A percentile compares a stretch with the other conserved stretches of the same genome.
Conservation (phyloP, 2,797 vertebrate species). For the Neosilurus mollespiculum region DNA sequence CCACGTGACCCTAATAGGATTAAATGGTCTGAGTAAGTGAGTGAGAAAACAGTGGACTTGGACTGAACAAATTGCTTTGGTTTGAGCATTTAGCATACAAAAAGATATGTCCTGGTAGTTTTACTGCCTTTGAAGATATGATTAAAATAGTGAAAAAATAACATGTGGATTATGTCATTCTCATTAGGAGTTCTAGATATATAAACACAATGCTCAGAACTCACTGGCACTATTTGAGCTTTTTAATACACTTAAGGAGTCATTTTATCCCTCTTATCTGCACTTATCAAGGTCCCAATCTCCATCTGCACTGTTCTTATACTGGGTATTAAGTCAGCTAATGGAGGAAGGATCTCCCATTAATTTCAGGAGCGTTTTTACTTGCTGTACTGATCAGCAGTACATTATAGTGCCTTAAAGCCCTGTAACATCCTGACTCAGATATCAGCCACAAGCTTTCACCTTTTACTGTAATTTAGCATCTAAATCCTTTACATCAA, state of each 20-base stretch:
- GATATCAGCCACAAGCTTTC: conserved; percentile 5
- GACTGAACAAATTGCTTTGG: too few species aligned
- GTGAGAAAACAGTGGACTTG: too few species aligned
- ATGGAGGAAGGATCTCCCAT: conserved; percentile 22
- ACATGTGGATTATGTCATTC: not conserved
- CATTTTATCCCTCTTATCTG: not conserved
- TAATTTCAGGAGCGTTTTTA: conserved; percentile 21
- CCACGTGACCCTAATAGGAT: too few species aligned
- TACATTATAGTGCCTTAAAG: conserved; percentile 46
- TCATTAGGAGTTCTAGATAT: not conserved
- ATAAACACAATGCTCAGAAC: not conserved
- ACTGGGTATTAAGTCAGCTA: conserved; percentile 26
- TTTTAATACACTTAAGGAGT: conserved; percentile 21
- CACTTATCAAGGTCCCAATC: conserved; percentile 1
- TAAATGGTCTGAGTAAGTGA: too few species aligned
- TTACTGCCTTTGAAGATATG: not conserved
- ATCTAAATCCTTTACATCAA: not conserved
- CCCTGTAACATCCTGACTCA: conserved; percentile 27
- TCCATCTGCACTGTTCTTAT: conserved; percentile 19
- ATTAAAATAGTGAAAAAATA: too few species aligned
- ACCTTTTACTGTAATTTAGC: conserved; percentile 25
- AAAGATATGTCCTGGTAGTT: not conserved
- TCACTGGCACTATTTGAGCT: not conserved
- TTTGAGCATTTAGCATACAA: not conserved
- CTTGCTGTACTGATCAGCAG: conserved; percentile 40